phyloP scores from a whole-genome alignment of 1,140 invertebrate species.

The Drosophila hydei region DNA sequence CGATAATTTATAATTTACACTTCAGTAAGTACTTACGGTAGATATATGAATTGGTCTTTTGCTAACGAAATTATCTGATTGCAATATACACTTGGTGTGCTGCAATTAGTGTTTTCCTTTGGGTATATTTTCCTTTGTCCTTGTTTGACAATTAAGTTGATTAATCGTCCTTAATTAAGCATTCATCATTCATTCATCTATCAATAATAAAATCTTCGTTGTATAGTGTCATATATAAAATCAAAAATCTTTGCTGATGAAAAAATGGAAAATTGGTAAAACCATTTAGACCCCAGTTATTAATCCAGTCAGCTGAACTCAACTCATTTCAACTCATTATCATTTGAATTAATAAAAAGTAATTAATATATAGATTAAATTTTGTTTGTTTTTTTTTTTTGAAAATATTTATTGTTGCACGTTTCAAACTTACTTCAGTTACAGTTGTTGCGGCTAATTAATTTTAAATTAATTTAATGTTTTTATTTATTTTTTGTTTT shows the following conservation, averaged over 20 bases:
- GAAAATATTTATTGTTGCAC: conserved; percentile 79
- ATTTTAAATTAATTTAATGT: conserved; percentile 1
- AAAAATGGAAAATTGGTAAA: no score
- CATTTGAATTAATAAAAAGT: background rate
- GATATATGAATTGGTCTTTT: background rate
- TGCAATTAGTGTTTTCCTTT: conserved; percentile 29
- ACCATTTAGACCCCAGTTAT: no score
- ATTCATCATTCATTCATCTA: background rate
- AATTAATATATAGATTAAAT: background rate
- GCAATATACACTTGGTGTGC: background rate
- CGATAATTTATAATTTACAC: conserved; percentile 39
- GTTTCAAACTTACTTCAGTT: conserved; percentile 74
- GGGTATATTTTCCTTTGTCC: background rate
- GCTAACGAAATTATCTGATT: background rate
- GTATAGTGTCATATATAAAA: no score
- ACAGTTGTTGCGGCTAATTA: conserved; percentile 39
- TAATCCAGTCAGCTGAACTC: no score
- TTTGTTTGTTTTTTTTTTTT: conserved; percentile 48
- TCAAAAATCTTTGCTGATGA: no score
- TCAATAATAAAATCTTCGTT: no score
- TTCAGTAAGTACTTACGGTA: conserved; percentile 7
- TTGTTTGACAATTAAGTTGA: conserved; percentile 13
- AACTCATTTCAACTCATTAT: no score
- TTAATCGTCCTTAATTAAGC: conserved; percentile 29
- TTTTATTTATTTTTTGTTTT: conserved; percentile 34